Evolutionary conservation across 2,888 invertebrate species (phyloP).

Genomic region (Serrognathus titanus): DNA sequence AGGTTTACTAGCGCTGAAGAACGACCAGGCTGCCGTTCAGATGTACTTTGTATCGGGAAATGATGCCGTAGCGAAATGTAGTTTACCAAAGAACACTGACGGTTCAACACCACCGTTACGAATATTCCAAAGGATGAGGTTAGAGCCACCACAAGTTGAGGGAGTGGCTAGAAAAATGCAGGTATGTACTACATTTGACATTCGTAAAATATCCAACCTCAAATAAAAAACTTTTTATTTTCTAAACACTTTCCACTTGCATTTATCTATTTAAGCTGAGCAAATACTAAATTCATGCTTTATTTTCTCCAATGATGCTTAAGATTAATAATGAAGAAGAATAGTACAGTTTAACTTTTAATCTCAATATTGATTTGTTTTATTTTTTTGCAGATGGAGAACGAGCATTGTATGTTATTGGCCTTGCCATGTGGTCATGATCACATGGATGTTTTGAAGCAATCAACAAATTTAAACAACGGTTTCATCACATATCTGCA

Average conservation of each 20-base stretch:
- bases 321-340: not conserved
- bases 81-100: slow-evolving; percentile 81
- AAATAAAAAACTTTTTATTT: too few species aligned
- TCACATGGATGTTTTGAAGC: slow-evolving; percentile 88
- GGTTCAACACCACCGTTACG: slow-evolving; percentile 82
- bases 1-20: slow-evolving; percentile 90
- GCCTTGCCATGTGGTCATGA: slow-evolving; percentile 95
- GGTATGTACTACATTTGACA: slow-evolving; percentile 52
- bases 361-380: not conserved
- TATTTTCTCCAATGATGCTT: too few species aligned
- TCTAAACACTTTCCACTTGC: too few species aligned
- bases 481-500: slow-evolving; percentile 96
- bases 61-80: slow-evolving; percentile 81
- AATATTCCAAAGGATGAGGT: slow-evolving; percentile 95
- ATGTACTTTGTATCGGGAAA: slow-evolving; percentile 98
- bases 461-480: slow-evolving; percentile 83
- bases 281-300: not conserved
- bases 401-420: slow-evolving; percentile 93
- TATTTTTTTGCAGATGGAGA: slow-evolving; percentile 68
- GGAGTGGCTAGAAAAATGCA: slow-evolving; percentile 96
- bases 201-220: too few species aligned
- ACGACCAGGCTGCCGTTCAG: slow-evolving; percentile 95
- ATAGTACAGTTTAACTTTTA: not conserved
- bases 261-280: not conserved
- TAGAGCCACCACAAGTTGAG: slow-evolving; percentile 93